phyloP scores from a whole-genome alignment of 2,888 invertebrate species.

The Hyalella azteca region DNA sequence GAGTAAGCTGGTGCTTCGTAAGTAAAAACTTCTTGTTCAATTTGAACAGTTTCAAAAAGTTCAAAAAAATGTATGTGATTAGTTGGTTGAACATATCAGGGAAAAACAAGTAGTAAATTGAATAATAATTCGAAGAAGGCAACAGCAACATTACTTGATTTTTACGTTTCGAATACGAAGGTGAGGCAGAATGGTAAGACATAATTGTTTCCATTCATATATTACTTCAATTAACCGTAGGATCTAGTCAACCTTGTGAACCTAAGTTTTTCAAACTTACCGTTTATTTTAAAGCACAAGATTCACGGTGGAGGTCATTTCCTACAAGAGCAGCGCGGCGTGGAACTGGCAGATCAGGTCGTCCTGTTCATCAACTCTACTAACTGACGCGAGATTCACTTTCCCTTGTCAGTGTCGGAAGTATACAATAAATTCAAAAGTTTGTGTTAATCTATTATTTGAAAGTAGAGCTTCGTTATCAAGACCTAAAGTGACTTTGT shows the following conservation, averaged over 20 bases:
- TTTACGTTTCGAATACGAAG: not conserved
- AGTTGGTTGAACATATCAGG: not conserved
- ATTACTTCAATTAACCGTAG: not conserved
- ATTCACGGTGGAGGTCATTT: constrained; percentile 46
- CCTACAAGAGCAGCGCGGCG: constrained; percentile 52
- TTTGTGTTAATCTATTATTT: no score
- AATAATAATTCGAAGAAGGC: not conserved
- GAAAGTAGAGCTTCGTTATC: no score
- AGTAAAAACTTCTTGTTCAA: not conserved
- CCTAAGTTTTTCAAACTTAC: not conserved
- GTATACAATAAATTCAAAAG: no score
- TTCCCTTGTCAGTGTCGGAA: no score
- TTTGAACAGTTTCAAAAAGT: not conserved
- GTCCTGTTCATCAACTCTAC: constrained; percentile 40
- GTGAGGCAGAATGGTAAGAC: not conserved
- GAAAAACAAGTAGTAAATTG: not conserved
- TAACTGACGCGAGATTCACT: no score
- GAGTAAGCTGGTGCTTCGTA: no score
- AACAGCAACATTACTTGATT: not conserved
- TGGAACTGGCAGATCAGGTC: constrained; percentile 45
- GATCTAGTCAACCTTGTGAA: not conserved
- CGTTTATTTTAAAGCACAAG: not conserved
- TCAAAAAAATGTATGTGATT: not conserved
- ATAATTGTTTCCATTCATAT: not conserved
- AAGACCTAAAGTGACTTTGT: no score